phyloP scores from a whole-genome alignment of 2,113 vertebrate genomes.

The Leucosticte australis region DNA sequence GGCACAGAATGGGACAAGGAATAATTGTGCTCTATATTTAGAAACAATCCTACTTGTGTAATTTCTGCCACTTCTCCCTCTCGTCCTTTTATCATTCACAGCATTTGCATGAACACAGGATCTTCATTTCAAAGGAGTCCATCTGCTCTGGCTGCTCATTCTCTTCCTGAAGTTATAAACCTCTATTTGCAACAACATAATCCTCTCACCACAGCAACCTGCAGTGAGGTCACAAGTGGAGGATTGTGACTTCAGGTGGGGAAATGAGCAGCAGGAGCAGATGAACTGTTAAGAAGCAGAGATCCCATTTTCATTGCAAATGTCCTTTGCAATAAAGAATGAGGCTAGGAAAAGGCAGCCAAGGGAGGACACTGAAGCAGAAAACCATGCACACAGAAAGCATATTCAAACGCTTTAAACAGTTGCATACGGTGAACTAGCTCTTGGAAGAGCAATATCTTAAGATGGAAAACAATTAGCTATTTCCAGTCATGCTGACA shows the following conservation, averaged over 20 bases:
- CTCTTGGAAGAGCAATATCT: constrained; percentile 13
- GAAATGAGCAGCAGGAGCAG: constrained; percentile 22
- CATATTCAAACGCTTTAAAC: not conserved
- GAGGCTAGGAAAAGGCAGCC: constrained; percentile 13
- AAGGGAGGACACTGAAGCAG: constrained; percentile 22
- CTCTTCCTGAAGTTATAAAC: constrained; percentile 27
- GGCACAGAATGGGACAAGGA: rapidly evolving
- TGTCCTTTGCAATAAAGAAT: constrained; percentile 32
- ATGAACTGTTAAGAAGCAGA: not conserved
- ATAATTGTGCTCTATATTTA: not conserved
- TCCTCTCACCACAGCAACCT: constrained; percentile 4
- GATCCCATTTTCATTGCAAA: constrained; percentile 30
- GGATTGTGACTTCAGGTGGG: constrained; percentile 31
- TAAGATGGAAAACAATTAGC: not conserved
- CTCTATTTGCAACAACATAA: constrained; percentile 16
- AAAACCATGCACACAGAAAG: not conserved
- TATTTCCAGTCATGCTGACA: not conserved
- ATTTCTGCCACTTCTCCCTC: not conserved
- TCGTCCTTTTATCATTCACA: not conserved
- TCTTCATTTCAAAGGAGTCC: not conserved
- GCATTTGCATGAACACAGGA: not conserved
- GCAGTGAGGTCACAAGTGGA: constrained; percentile 23
- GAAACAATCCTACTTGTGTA: not conserved
- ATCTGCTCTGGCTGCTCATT: constrained; percentile 8
- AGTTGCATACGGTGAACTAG: not conserved